phyloP scores from a whole-genome alignment of 2,888 invertebrate species.

The Callyntrura sp. region DNA sequence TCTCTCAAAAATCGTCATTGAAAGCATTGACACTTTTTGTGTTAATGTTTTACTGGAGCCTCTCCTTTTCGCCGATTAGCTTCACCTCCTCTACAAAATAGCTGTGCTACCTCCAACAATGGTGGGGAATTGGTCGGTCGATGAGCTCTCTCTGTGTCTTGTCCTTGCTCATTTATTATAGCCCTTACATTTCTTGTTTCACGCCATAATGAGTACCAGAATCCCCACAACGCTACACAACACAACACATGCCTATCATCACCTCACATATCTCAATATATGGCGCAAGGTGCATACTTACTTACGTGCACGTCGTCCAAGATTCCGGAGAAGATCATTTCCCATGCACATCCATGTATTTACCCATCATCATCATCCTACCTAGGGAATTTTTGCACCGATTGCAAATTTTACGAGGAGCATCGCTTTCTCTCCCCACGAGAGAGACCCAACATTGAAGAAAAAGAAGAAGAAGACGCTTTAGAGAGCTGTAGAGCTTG shows the following conservation, averaged over 20 bases:
- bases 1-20: too few species aligned
- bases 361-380: too few species aligned
- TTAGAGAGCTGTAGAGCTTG: slow-evolving; percentile 25
- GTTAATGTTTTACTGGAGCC: too few species aligned
- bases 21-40: too few species aligned
- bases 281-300: background rate
- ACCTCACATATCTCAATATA: too few species aligned
- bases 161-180: slow-evolving; percentile 8
- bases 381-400: slow-evolving; percentile 20
- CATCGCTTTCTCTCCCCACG: background rate
- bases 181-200: background rate
- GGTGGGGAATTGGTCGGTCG: slow-evolving; percentile 8
- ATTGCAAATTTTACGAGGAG: slow-evolving; percentile 41
- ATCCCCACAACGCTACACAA: too few species aligned
- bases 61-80: too few species aligned
- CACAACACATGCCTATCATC: too few species aligned
- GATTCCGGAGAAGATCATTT: slow-evolving; percentile 9
- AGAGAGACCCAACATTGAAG: background rate
- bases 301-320: background rate
- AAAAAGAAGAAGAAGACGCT: too few species aligned
- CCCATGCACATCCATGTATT: background rate
- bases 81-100: too few species aligned
- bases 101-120: too few species aligned
- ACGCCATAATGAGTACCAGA: background rate
- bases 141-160: slow-evolving; percentile 14